Base-by-base conservation (phyloP, 1,140 invertebrate genomes). In the Andrena cerasifolii region DNA sequence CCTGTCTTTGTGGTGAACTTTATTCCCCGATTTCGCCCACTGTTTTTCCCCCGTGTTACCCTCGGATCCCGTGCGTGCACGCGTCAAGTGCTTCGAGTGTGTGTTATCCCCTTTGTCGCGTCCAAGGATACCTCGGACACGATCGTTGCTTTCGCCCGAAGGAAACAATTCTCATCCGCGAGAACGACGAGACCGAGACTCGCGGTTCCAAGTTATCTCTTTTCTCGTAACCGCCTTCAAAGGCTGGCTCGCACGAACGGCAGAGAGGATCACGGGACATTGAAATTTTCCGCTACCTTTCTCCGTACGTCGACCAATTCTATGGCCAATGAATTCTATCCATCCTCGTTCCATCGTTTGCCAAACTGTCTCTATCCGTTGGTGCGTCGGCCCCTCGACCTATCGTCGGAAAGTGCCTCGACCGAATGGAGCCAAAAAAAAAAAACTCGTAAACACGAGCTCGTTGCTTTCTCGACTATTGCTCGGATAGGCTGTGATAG, bases 31-130 rank as follows among this genome's bases (percentile, higher is more conserved):
- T n/a, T n/a, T n/a, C n/a, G n/a, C n/a, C n/a, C n/a, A n/a, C n/a
- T n/a, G n/a, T n/a, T n/a, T n/a, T n/a, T n/a, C n/a, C n/a, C 10
- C 10, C 10, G 36, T 40, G 36, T 10, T 40, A n/a, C 36, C 36
- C 36, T 40, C 36, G 36, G 3, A 10, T 10, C 3, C 36, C 65
- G 62, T 59, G 65, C 40, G 3, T 31, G n/a, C 61, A n/a, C 43
- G 5, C 14, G 21, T 16, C 16, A 45, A 76, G 74, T 77, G 65
- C 18, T 33, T 28, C 40, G n/a, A 76, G 73, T 76, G 73, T 67
- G 63, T 76, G 73, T 76, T 63, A 58, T 47, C 40, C 5, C 28
- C 2, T 26, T 24, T 36, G 7, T 26, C 14, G 14, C 36, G 21
- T 18, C 24, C 8, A 24, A 28, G 36, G 16, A 58, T 36, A 12